Percentiles rank a stretch among this genome's conserved stretches.
phyloP scores from a whole-genome alignment of 2,888 invertebrate genomes.

The Autographa pulchrina region DNA sequence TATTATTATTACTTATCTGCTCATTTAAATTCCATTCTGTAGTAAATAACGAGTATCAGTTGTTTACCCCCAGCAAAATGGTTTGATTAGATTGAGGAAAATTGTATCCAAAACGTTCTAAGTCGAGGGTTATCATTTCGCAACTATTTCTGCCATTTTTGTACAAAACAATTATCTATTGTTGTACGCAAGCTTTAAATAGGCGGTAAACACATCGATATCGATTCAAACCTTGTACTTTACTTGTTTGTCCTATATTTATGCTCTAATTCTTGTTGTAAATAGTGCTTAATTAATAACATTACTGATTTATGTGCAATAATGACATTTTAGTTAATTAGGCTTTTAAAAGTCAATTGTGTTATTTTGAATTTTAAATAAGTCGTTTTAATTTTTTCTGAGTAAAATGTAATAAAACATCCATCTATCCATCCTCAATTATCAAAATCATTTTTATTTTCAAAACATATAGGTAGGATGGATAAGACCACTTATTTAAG shows the following conservation, averaged over 20 bases:
- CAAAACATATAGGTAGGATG: too few species aligned
- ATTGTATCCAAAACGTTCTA: slow-evolving; percentile 29
- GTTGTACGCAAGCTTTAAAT: neutral
- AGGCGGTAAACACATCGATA: neutral
- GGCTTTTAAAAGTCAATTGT: neutral
- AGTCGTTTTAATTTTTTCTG: too few species aligned
- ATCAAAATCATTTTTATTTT: too few species aligned
- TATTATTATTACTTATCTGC: neutral
- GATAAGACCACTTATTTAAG: neutral
- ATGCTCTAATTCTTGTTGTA: neutral
- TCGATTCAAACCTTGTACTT: slow-evolving; percentile 3
- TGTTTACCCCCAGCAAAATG: slow-evolving; percentile 28
- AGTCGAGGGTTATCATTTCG: slow-evolving; percentile 42
- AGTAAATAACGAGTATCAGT: slow-evolving; percentile 10
- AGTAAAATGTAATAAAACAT: too few species aligned
- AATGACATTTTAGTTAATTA: neutral
- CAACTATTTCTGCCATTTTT: slow-evolving; percentile 17
- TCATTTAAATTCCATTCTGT: slow-evolving; percentile 1
- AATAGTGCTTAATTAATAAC: neutral
- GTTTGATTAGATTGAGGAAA: slow-evolving; percentile 45
- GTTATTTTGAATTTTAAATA: too few species aligned
- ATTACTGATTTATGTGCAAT: neutral
- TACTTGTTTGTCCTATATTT: neutral
- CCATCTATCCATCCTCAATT: too few species aligned
- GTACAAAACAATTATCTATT: slow-evolving; percentile 26